Evolutionary conservation across 2,888 invertebrate species (phyloP), one percentile per base, ranked within the genome.

Genomic region (Apotomis betuletana): DNA sequence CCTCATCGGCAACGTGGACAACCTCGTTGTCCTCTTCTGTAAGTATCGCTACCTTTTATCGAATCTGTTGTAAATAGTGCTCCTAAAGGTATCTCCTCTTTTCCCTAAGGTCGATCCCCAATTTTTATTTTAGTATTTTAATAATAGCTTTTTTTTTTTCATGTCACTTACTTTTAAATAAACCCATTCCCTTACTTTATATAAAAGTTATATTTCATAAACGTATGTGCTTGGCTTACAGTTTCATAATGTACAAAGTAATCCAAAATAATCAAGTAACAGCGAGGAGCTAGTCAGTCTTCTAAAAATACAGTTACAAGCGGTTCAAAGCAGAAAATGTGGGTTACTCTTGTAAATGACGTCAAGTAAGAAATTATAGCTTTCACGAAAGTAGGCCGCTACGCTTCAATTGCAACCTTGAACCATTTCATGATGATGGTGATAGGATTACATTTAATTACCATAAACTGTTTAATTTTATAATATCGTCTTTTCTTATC

Each of bases 21-120:
- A 98, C 89, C 95, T 98, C 86, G 98, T 98, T 80, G 98, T 98
- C 77, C 92, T 98, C 74, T 98, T 98, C 91, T 98, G 98, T 98
- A 94, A 95, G 97, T 91, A 41, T 41, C 41, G 6, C 77, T 27
- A 46, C 12, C 13, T 9, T 44, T 36, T 46, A 10, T 51, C 6
- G 6, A 49, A 44, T 36, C 41, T 3, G 3, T 41, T 27, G 27
- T 27, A 27, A 27, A 27, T 27, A 15, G 15, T 27, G 2, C 27
- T 27, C 27, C 27, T 27, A 27, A 27, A 27, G 27, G 27, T 27
- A 27, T 27, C 27, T 27, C 27, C 27, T 2, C 27, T 27, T 27
- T 27, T 27, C 27, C 27, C 27, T 27, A 27, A 27, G 27, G 1
- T 2, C 2, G 27, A 27, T 27, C 27, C 27, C 27, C 27, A 27